These are phyloP conservation scores for Umimayanthus kanabou DNA, from an alignment of 92 coral and sea anemone species.

Conservation along the genomic window DNA sequence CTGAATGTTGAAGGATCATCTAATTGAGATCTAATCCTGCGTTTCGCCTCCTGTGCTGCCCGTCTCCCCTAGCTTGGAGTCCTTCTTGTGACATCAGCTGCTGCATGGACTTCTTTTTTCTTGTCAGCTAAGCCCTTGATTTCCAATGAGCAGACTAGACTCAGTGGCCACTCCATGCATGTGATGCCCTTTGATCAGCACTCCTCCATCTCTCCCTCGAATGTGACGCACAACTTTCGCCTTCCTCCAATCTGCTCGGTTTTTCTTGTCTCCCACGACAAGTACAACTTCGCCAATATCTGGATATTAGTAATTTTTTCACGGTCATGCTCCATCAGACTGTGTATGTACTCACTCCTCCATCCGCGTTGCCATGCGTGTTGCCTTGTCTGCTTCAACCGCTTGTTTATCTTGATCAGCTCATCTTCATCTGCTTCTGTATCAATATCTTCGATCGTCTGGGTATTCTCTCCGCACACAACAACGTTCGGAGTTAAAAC, in stretches of 20 bases:
- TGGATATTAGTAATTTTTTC: slow-evolving; percentile 20
- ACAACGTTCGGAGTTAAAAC: neutral
- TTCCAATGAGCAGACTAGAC: slow-evolving; percentile 44
- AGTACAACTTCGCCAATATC: neutral
- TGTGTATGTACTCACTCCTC: neutral
- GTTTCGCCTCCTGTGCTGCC: slow-evolving; percentile 23
- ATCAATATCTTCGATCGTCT: slow-evolving; percentile 13
- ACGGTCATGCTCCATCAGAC: slow-evolving; percentile 68
- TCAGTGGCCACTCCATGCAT: slow-evolving; percentile 47
- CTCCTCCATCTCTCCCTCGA: slow-evolving; percentile 59
- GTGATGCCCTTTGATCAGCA: slow-evolving; percentile 29
- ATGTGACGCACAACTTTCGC: slow-evolving; percentile 39
- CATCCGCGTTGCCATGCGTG: neutral
- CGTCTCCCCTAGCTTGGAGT: slow-evolving; percentile 16
- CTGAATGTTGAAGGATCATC: neutral
- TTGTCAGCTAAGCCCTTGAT: neutral
- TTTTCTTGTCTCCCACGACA: neutral
- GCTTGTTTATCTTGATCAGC: neutral
- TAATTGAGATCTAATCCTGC: slow-evolving; percentile 23
- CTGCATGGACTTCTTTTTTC: slow-evolving; percentile 10
- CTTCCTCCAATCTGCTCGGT: slow-evolving; percentile 61
- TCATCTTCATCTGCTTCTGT: slow-evolving; percentile 17
- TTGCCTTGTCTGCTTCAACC: slow-evolving; percentile 27
- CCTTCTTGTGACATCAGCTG: neutral
- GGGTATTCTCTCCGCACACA: slow-evolving; percentile 39